phyloP scores from a whole-genome alignment of 2,888 invertebrate species.

The Mystacides longicornis region DNA sequence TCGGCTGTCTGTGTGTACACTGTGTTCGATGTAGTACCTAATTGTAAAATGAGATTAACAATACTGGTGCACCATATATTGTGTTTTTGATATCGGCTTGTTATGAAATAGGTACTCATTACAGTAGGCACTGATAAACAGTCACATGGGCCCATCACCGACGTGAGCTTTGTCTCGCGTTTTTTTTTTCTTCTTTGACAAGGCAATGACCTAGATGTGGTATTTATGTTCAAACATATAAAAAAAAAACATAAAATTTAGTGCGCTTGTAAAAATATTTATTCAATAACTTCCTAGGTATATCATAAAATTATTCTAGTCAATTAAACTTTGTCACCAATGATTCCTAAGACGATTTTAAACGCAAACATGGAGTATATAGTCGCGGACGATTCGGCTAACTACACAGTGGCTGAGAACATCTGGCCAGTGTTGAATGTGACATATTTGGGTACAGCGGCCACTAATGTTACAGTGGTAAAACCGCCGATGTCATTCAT shows the following conservation, averaged over 20 bases:
- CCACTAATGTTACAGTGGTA: constrained; percentile 12
- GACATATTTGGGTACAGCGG: constrained; percentile 9
- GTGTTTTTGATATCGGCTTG: background rate
- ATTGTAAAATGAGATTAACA: background rate
- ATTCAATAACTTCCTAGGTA: too few relatives aligned
- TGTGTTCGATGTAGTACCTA: too few relatives aligned
- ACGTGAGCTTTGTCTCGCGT: background rate
- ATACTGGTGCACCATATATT: background rate
- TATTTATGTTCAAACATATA: background rate
- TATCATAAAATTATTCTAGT: too few relatives aligned
- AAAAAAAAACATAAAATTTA: background rate
- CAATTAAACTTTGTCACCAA: background rate
- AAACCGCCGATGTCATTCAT: constrained; percentile 28
- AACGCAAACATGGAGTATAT: constrained; percentile 12
- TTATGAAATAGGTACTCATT: background rate
- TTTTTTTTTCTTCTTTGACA: background rate
- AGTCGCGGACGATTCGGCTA: constrained; percentile 11
- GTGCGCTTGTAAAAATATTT: background rate
- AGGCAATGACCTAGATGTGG: background rate
- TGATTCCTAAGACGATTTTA: constrained; percentile 7
- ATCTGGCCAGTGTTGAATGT: constrained; percentile 14
- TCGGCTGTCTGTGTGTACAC: background rate
- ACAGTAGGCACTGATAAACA: too few relatives aligned
- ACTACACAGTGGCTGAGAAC: constrained; percentile 7
- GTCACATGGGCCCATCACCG: background rate